Percentiles rank a stretch among this genome's conserved stretches.
These are phyloP conservation scores for Epinephelus fuscoguttatus DNA, from an alignment of 2,113 vertebrate species.

Conservation along the genomic window DNA sequence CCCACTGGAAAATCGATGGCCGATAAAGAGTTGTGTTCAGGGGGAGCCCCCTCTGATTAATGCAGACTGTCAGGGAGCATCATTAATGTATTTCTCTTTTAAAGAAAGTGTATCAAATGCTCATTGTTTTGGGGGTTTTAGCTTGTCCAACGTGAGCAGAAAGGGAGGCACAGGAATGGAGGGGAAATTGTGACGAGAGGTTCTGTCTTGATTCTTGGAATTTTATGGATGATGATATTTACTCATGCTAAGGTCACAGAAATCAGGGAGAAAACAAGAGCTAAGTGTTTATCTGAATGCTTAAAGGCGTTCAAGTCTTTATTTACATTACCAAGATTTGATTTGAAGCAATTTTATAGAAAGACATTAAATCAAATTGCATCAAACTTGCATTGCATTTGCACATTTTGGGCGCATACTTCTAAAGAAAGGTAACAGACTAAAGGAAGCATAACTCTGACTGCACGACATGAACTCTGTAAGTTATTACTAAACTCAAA, in stretches of 20 bases:
- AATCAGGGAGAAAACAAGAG: conserved; percentile 18
- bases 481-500: neutral
- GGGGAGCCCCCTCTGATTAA: conserved; percentile 89
- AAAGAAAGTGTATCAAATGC: conserved; percentile 82
- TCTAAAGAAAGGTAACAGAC: neutral
- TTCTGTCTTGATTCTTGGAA: conserved; percentile 20
- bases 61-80: conserved; percentile 88
- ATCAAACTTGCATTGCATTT: neutral
- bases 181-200: conserved; percentile 7
- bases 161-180: conserved; percentile 11
- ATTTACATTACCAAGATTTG: neutral
- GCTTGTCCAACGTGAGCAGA: conserved; percentile 53
- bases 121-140: conserved; percentile 74
- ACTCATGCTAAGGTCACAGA: conserved; percentile 40
- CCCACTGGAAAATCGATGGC: conserved; percentile 87
- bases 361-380: neutral
- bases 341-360: neutral
- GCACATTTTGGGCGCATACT: neutral
- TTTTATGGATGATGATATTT: conserved; percentile 54
- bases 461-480: too few species aligned
- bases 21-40: conserved; percentile 88
- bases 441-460: neutral
- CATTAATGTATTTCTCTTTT: conserved; percentile 83
- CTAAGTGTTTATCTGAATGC: conserved; percentile 2
- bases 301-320: conserved; percentile 4